Evolutionary conservation across 2,797 vertebrate species (phyloP).

Genomic region (Craterocephalus amniculus): DNA sequence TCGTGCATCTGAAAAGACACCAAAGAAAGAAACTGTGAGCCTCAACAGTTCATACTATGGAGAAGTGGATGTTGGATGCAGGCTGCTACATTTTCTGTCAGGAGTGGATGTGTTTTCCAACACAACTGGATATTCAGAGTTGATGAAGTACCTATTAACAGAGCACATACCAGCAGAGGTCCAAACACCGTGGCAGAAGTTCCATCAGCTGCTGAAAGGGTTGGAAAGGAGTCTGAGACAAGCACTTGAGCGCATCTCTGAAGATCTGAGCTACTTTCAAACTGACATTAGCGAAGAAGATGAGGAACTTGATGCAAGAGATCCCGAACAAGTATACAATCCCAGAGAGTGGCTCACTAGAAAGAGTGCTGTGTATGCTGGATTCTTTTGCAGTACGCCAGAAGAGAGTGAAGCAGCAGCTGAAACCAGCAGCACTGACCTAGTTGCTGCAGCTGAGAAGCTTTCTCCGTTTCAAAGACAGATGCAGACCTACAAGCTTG

Average conservation of each 20-base stretch:
- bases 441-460: accelerated
- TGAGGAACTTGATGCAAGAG: constrained; percentile 33
- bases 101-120: constrained; percentile 51
- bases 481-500: constrained; percentile 67
- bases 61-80: constrained; percentile 80
- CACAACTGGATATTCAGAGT: constrained; percentile 47
- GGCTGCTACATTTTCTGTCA: constrained; percentile 72
- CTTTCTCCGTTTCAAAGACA: constrained; percentile 62
- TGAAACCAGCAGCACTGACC: accelerated
- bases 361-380: constrained; percentile 67
- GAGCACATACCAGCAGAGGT: constrained; percentile 75
- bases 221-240: constrained; percentile 65
- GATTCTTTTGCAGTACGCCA: constrained; percentile 57
- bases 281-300: constrained; percentile 72
- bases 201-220: constrained; percentile 74
- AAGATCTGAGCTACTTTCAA: constrained; percentile 81
- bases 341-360: constrained; percentile 76
- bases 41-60: constrained; percentile 76
- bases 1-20: constrained; percentile 68
- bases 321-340: constrained; percentile 65
- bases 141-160: constrained; percentile 75
- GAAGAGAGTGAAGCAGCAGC: accelerated
- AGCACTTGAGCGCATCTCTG: constrained; percentile 80
- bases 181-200: constrained; percentile 61
- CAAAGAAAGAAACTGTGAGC: constrained; percentile 63